These are phyloP conservation scores for Periophthalmodon schlosseri DNA, from an alignment of 2,113 vertebrate species.

Conservation along the genomic window DNA sequence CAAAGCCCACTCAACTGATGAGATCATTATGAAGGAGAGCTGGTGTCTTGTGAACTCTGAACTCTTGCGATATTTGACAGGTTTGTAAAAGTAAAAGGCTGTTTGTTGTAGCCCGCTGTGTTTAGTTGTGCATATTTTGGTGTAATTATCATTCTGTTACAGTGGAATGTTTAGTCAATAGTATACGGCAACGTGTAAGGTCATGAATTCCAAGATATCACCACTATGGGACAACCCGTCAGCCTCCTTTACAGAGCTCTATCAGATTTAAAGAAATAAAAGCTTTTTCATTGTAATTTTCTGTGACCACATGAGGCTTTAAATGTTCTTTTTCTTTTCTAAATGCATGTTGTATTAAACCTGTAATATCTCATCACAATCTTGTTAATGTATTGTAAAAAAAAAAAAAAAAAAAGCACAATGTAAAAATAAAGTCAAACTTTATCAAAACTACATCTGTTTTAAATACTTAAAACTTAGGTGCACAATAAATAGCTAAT, in stretches of 20 bases:
- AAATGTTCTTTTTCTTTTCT: background rate
- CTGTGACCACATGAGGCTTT: background rate
- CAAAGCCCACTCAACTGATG: slow-evolving; percentile 54
- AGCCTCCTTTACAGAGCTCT: background rate
- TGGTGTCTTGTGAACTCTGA: slow-evolving; percentile 27
- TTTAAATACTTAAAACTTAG: background rate
- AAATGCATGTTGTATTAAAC: background rate
- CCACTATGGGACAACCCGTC: background rate
- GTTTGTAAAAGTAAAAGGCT: slow-evolving; percentile 33
- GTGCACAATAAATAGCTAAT: background rate
- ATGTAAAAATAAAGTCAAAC: too few species aligned
- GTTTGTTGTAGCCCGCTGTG: background rate
- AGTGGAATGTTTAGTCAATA: background rate
- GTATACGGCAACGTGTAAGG: background rate
- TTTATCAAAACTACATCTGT: background rate
- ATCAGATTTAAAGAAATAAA: background rate
- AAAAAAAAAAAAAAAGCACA: too few species aligned
- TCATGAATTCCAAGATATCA: background rate
- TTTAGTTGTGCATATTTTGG: background rate
- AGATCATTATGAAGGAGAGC: slow-evolving; percentile 58
- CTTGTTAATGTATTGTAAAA: too few species aligned
- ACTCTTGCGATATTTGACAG: slow-evolving; percentile 39
- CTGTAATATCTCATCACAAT: too few species aligned
- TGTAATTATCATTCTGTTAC: background rate
- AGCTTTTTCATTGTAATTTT: background rate